Conservation (phyloP, 2,113 vertebrate genomes). For the Catharus bicknelli region DNA sequence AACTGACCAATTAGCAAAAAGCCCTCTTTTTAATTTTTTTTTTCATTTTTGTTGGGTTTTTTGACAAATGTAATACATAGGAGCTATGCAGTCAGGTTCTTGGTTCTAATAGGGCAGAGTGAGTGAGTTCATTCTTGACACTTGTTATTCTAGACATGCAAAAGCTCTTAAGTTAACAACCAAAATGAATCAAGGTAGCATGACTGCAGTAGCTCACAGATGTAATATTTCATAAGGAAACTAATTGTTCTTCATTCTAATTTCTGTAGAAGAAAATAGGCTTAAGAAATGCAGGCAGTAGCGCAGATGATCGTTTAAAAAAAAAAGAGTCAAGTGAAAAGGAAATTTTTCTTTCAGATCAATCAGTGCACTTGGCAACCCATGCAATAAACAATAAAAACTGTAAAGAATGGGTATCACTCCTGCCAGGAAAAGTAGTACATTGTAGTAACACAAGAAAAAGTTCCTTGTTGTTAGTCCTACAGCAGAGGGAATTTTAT, state of each 20-base stretch:
- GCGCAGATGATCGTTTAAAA: background rate
- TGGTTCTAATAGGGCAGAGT: background rate
- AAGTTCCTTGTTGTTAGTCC: background rate
- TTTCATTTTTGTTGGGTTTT: background rate
- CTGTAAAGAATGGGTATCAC: background rate
- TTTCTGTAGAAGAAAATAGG: background rate
- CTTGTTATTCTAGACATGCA: background rate
- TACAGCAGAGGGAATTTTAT: background rate
- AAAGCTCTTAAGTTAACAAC: conserved; percentile 29
- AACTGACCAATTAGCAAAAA: background rate
- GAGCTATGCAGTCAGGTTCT: background rate
- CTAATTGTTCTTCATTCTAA: conserved; percentile 14
- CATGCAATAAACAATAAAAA: background rate
- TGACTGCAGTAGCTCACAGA: background rate
- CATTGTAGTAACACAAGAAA: background rate
- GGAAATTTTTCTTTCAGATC: background rate
- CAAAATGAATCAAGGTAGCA: conserved; percentile 5
- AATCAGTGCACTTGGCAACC: background rate
- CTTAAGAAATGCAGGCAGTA: background rate
- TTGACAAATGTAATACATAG: background rate
- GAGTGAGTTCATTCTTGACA: background rate
- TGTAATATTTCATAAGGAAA: background rate
- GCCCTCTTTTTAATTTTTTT: accelerated
- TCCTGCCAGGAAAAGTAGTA: background rate
- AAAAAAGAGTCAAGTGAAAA: background rate